Evolutionary conservation across 2,888 invertebrate genomes (phyloP).

Genomic region (Ormyrus nitidulus): DNA sequence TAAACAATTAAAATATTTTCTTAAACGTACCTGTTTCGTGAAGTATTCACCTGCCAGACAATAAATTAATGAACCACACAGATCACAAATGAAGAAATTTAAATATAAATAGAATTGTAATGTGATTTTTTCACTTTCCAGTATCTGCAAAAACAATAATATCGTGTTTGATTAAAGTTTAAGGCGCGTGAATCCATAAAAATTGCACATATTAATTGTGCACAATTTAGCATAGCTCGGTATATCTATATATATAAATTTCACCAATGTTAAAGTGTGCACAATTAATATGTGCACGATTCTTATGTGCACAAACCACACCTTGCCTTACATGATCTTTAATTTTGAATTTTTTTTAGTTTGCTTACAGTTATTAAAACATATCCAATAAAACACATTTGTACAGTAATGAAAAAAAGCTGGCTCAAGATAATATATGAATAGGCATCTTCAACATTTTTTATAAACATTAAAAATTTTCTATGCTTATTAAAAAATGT

Average conservation of each 20-base stretch:
- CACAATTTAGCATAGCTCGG: too few species aligned
- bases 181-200: too few species aligned
- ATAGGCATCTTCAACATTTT: slow-evolving; percentile 4
- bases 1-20: not conserved
- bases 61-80: not conserved
- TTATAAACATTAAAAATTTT: slow-evolving; percentile 6
- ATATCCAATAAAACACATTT: slow-evolving; percentile 2
- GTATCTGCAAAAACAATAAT: not conserved
- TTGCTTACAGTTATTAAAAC: not conserved
- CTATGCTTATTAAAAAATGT: not conserved
- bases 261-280: too few species aligned
- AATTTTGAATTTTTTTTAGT: too few species aligned
- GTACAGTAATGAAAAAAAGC: not conserved
- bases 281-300: too few species aligned
- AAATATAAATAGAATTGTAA: not conserved
- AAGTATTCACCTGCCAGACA: not conserved
- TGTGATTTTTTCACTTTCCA: not conserved
- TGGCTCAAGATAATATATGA: not conserved
- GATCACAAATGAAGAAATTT: not conserved
- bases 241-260: too few species aligned
- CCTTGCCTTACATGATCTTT: too few species aligned
- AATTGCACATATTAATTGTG: too few species aligned
- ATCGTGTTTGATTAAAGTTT: too few species aligned
- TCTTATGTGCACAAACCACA: too few species aligned
- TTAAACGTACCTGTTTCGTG: not conserved